Base-by-base conservation (phyloP, 2,113 vertebrate genomes). In the Sphaerodactylus townsendi region DNA sequence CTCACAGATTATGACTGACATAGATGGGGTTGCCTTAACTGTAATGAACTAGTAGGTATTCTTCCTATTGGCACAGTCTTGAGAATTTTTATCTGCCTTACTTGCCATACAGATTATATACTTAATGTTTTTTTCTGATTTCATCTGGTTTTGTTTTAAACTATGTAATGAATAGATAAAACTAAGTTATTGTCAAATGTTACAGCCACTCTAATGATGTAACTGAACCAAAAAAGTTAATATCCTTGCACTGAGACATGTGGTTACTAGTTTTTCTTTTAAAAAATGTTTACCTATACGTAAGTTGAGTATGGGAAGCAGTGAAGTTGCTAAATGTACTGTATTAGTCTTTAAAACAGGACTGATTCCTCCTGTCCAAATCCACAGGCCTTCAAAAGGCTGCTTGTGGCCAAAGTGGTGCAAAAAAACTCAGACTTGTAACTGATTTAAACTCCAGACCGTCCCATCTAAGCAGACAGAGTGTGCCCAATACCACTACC, bases 11-110 rank as follows among this genome's bases (percentile, higher is more conserved):
- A 66, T 92, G 82, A 88, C 85, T 13, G 0, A 77, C 85, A 71
- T 88, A 85, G 88, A 94, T 86, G 81, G 87, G 87, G 78, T 83
- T 91, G 78, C 87, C 90, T 78, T 48, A 46, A 2, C 37, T 90
- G 69, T 85, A 85, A 86, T 83, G 53, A 8, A 8, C 21, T 53
- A 39, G 30, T 62, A 44, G 41, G 41, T 71, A 65, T 35, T 44
- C n/a, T 48, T 65, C 41, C 41, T 30, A 72, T 65, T 76, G 23
- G 48, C 86, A 59, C 15, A 2, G 39, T 77, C 68, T 83, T 28
- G 28, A 89, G 30, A 82, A 14, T 66, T 86, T 25, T 13, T 72
- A 73, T 82, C 66, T 62, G n/a, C 68, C 39, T 0, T n/a, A 76
- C 79, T 85, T 56, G 86, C 72, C 85, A 37, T n/a, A 0, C 56